These are phyloP conservation scores for Ormyrus thymus DNA, from an alignment of 2,888 invertebrate genomes.

Conservation along the genomic window DNA sequence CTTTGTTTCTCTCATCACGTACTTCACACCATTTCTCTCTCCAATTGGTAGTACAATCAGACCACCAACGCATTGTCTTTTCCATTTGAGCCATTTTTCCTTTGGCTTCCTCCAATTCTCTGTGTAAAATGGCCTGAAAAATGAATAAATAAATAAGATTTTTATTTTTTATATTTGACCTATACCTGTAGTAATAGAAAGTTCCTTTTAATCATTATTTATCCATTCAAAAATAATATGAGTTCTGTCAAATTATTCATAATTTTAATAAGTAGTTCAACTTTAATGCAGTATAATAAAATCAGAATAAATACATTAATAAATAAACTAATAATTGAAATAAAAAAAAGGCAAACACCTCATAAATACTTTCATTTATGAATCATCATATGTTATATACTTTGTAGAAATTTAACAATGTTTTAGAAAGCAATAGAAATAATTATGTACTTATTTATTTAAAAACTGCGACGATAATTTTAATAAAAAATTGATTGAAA, in stretches of 20 bases:
- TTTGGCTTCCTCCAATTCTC: conserved; percentile 95
- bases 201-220: too few relatives aligned
- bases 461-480: not conserved
- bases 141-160: not conserved
- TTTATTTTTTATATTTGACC: not conserved
- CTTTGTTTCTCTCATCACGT: conserved; percentile 93
- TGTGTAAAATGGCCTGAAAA: conserved; percentile 78
- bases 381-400: too few relatives aligned
- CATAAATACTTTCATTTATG: too few relatives aligned
- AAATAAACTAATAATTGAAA: not conserved
- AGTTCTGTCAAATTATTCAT: not conserved
- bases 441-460: not conserved
- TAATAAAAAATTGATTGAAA: not conserved
- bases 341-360: not conserved
- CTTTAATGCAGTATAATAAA: not conserved
- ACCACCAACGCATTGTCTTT: conserved; percentile 99
- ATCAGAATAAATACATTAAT: not conserved
- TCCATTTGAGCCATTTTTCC: conserved; percentile 98
- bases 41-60: conserved; percentile 98
- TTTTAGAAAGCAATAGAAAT: too few relatives aligned
- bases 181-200: too few relatives aligned
- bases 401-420: too few relatives aligned
- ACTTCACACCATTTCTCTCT: conserved; percentile 97
- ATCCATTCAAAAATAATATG: not conserved
- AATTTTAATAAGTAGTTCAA: not conserved